Evolutionary conservation across 2,797 vertebrate genomes (phyloP).

Genomic region (Cyclura pinguis): DNA sequence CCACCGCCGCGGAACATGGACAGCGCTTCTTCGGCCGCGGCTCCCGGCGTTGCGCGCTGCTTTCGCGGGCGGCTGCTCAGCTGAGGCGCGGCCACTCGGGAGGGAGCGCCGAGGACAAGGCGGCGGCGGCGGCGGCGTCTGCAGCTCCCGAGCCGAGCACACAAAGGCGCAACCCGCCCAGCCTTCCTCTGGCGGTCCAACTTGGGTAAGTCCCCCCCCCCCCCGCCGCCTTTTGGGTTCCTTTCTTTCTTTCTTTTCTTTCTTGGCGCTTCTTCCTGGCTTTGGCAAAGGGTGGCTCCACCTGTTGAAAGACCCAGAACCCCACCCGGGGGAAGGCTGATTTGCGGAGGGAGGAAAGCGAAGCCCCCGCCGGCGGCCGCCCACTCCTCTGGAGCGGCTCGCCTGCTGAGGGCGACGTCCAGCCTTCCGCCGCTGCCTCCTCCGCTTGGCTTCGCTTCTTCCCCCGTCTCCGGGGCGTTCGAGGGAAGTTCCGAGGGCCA

Average conservation of each 20-base stretch:
- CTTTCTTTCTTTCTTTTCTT: neutral
- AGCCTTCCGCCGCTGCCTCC: no score
- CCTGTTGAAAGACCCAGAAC: constrained; percentile 69
- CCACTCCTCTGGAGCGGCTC: constrained; percentile 2
- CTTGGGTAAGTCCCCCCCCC: constrained; percentile 27
- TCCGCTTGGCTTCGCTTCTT: neutral
- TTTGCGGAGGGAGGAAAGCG: no score
- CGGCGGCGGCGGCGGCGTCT: neutral
- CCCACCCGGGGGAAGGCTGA: neutral
- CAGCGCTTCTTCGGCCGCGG: neutral
- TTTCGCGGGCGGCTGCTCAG: constrained; percentile 7
- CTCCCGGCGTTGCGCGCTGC: neutral
- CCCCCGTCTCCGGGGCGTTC: neutral
- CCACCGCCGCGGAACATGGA: constrained; percentile 17
- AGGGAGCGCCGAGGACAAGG: neutral
- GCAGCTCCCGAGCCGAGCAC: neutral
- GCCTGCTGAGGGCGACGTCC: constrained; percentile 5
- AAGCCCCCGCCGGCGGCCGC: no score
- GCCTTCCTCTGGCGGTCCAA: neutral
- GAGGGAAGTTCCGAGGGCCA: neutral
- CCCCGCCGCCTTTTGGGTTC: no score
- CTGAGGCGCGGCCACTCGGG: constrained; percentile 24
- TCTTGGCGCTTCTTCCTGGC: no score
- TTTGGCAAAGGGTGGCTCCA: constrained; percentile 51
- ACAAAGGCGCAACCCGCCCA: constrained; percentile 2